These are phyloP conservation scores for Hyppa rectilinea DNA, from an alignment of 2,888 invertebrate species.

Conservation along the genomic window DNA sequence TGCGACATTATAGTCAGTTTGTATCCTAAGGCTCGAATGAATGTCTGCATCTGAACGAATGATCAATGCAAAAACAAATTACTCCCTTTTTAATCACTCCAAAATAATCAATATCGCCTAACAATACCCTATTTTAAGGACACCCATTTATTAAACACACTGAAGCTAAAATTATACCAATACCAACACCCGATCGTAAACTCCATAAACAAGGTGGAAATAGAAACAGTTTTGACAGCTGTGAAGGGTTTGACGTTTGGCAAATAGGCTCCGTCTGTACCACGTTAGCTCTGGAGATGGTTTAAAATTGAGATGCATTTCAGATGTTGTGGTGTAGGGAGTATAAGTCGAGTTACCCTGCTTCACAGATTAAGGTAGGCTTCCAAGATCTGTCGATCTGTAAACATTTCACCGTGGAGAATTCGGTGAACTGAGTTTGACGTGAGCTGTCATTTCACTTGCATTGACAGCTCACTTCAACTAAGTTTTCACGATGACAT, in stretches of 20 bases:
- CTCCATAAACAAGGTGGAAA: constrained; percentile 17
- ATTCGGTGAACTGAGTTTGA: no score
- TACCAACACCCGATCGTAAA: constrained; percentile 9
- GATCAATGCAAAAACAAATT: neutral
- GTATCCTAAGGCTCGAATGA: no score
- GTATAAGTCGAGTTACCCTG: neutral
- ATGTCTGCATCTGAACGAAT: neutral
- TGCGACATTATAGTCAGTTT: no score
- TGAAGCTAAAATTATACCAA: constrained; percentile 21
- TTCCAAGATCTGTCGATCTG: no score
- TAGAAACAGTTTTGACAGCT: constrained; percentile 54
- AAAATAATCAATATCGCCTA: neutral
- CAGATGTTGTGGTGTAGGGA: neutral
- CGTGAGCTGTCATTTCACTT: no score
- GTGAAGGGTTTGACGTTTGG: constrained; percentile 32
- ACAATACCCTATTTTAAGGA: constrained; percentile 5
- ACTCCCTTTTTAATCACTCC: neutral
- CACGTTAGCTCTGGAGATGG: neutral
- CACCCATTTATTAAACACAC: constrained; percentile 17
- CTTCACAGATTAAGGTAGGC: neutral
- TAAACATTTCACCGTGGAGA: no score
- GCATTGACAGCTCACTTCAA: no score
- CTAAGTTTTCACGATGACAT: no score
- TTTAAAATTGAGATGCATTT: constrained; percentile 1
- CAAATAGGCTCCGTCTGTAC: constrained; percentile 4